These are phyloP conservation scores for Vultur gryphus DNA, from an alignment of 2,797 vertebrate genomes.

Conservation along the genomic window DNA sequence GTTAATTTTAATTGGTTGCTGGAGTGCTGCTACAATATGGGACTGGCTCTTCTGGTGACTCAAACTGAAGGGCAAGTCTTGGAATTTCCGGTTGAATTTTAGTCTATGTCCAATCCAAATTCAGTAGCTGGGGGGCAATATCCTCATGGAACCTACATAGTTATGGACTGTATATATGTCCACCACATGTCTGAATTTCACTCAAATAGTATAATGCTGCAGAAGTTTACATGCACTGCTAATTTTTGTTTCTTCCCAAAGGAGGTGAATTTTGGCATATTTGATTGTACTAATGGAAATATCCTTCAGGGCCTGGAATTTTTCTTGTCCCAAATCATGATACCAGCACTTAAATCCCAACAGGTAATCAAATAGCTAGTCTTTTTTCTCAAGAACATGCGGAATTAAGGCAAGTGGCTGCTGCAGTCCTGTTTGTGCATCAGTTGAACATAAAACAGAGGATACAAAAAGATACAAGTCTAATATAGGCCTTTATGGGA, in stretches of 20 bases:
- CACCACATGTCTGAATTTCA: not conserved
- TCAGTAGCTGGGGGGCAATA: not conserved
- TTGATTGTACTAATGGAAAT: conserved; percentile 72
- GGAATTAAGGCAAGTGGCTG: not conserved
- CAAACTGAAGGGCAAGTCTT: not conserved
- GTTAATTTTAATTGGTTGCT: not conserved
- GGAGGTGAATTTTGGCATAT: conserved; percentile 79
- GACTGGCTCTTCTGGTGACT: not conserved
- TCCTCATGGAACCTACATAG: not conserved
- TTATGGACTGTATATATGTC: not conserved
- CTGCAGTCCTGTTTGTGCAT: not conserved
- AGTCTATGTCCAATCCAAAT: not conserved
- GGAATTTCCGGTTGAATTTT: not conserved
- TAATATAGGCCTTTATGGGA: not conserved
- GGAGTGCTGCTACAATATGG: not conserved
- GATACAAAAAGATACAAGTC: not conserved
- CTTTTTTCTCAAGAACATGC: not conserved
- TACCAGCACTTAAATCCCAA: conserved; percentile 78
- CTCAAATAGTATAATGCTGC: not conserved
- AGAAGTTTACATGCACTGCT: not conserved
- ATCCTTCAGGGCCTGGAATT: conserved; percentile 76
- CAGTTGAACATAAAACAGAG: not conserved
- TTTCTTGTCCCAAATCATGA: conserved; percentile 74
- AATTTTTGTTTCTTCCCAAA: conserved; percentile 40
- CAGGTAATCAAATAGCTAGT: conserved; percentile 68